These are phyloP conservation scores for Calidris pugnax DNA, from an alignment of 2,113 vertebrate species.

Conservation along the genomic window DNA sequence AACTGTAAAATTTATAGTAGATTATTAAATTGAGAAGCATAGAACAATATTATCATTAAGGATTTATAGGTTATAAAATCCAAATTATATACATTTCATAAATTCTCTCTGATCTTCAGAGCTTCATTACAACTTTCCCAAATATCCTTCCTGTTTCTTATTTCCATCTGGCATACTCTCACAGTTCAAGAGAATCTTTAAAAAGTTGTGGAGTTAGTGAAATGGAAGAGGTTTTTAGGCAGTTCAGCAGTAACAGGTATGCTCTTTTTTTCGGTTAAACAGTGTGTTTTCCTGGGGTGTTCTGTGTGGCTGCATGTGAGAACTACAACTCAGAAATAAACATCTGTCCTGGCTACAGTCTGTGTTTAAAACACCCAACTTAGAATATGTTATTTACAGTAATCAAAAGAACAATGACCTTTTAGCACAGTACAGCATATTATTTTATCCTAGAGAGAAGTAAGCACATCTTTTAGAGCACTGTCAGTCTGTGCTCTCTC, in stretches of 20 bases:
- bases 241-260: not conserved
- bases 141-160: conserved; percentile 15
- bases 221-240: rapidly evolving
- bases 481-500: not conserved
- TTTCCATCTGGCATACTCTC: not conserved
- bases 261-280: not conserved
- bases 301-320: not conserved
- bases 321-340: not conserved
- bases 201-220: not conserved
- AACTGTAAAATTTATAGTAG: conserved; percentile 46
- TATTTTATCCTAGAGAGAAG: not conserved
- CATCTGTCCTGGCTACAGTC: not conserved
- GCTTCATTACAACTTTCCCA: not conserved
- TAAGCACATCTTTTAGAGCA: rapidly evolving
- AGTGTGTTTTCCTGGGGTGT: not conserved
- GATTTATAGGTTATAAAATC: conserved; percentile 58
- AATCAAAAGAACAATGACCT: not conserved
- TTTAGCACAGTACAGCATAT: not conserved
- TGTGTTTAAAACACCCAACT: not conserved
- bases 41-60: conserved; percentile 65
- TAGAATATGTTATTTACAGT: not conserved
- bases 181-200: not conserved
- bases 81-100: conserved; percentile 55
- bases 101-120: conserved; percentile 22
- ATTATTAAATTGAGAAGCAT: conserved; percentile 48